Evolutionary conservation across 1,140 invertebrate species (phyloP).

Genomic region (Probaryconus sp.): DNA sequence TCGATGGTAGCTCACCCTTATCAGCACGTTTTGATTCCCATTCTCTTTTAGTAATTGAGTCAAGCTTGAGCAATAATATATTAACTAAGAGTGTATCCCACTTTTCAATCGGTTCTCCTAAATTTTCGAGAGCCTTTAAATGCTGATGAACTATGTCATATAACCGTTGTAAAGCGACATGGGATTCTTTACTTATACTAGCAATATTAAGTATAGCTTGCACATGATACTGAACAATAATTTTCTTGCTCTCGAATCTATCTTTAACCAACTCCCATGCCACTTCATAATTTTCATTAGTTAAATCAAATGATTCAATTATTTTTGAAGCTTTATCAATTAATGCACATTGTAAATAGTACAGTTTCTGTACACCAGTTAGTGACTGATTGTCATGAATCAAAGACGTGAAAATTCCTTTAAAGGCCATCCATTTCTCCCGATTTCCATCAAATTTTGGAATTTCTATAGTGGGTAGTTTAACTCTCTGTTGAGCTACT

Average conservation of each 20-base stretch:
- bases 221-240: conserved; percentile 23
- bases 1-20: not conserved
- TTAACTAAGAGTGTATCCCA: conserved; percentile 11
- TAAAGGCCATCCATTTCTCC: conserved; percentile 64
- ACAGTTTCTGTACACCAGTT: conserved; percentile 58
- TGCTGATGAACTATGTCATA: conserved; percentile 4
- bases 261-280: conserved; percentile 13
- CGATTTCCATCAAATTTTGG: conserved; percentile 63
- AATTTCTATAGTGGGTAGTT: conserved; percentile 29
- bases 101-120: not conserved
- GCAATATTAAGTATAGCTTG: conserved; percentile 15
- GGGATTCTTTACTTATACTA: not conserved
- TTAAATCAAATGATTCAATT: conserved; percentile 15
- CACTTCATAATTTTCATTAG: conserved; percentile 9
- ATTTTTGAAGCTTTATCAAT: conserved; percentile 42
- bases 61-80: conserved; percentile 7
- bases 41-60: not conserved
- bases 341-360: conserved; percentile 60
- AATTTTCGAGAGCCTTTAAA: conserved; percentile 1
- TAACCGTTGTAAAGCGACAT: not conserved
- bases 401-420: conserved; percentile 59
- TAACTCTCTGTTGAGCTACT: too few relatives aligned
- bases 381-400: conserved; percentile 60
- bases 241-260: conserved; percentile 20
- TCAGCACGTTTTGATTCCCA: conserved; percentile 10